Conservation (phyloP, 2,888 invertebrate species). For the Erebia epiphron region DNA sequence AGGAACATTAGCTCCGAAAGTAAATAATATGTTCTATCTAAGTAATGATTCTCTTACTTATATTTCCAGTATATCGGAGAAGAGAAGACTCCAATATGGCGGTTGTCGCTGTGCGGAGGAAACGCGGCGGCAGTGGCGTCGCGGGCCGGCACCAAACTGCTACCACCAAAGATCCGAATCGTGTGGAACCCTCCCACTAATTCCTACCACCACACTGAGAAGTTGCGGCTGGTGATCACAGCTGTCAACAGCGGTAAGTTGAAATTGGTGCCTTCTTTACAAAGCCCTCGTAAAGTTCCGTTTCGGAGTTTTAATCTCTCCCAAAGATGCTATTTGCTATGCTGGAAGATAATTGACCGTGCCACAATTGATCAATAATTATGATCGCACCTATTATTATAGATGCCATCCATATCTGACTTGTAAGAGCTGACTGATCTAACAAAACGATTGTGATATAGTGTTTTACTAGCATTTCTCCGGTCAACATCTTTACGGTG, state of each 20-base stretch:
- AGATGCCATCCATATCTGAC: too few relatives aligned
- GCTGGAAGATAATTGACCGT: too few relatives aligned
- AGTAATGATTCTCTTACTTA: background rate
- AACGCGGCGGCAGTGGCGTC: constrained; percentile 79
- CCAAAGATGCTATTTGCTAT: too few relatives aligned
- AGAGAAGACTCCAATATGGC: constrained; percentile 78
- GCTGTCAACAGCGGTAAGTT: constrained; percentile 75
- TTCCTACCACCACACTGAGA: constrained; percentile 75
- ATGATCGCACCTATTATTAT: too few relatives aligned
- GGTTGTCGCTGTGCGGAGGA: constrained; percentile 80
- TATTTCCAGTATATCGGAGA: constrained; percentile 69
- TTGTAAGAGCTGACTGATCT: too few relatives aligned
- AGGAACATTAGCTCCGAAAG: too few relatives aligned
- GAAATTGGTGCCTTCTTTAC: background rate
- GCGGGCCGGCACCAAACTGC: constrained; percentile 71
- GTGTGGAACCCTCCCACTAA: constrained; percentile 80
- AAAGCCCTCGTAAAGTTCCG: background rate
- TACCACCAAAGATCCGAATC: constrained; percentile 81
- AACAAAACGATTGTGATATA: too few relatives aligned
- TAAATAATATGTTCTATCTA: background rate
- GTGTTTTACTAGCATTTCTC: too few relatives aligned
- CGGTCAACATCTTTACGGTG: too few relatives aligned
- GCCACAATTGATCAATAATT: too few relatives aligned
- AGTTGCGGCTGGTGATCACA: constrained; percentile 72
- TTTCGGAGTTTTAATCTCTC: too few relatives aligned